phyloP scores from a whole-genome alignment of 2,888 invertebrate species.

The Callyntrura guangdongensis region DNA sequence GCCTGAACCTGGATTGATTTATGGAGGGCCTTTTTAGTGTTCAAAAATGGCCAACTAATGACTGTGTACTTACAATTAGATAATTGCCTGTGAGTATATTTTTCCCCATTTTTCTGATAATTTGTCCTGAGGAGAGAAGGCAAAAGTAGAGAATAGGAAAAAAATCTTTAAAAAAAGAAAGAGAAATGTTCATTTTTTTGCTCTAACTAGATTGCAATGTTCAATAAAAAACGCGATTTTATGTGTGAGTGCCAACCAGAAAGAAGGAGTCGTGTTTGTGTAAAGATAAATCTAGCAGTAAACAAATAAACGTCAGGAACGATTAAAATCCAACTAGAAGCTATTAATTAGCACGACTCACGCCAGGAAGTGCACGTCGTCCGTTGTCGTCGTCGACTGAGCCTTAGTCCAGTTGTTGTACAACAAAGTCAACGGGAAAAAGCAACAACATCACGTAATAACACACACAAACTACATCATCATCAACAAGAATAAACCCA shows the following conservation, averaged over 20 bases:
- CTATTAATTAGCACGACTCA: conserved; percentile 61
- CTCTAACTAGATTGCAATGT: neutral
- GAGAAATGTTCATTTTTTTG: neutral
- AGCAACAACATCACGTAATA: neutral
- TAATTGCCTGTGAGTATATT: neutral
- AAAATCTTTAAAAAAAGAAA: neutral
- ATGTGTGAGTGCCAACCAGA: neutral
- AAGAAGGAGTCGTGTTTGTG: neutral
- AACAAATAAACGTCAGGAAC: conserved; percentile 67
- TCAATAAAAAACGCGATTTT: conserved; percentile 27
- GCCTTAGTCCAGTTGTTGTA: too few species aligned
- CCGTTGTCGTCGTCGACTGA: neutral
- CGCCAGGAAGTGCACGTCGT: conserved; percentile 51
- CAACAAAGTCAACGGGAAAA: neutral
- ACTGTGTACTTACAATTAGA: too few species aligned
- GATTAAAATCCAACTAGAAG: conserved; percentile 53
- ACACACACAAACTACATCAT: neutral
- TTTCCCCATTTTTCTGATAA: neutral
- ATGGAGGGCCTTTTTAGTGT: too few species aligned
- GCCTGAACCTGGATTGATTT: too few species aligned
- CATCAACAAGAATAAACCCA: too few species aligned
- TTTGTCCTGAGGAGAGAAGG: neutral
- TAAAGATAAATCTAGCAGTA: conserved; percentile 39
- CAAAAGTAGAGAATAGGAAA: neutral
- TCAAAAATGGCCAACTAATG: too few species aligned